Conservation (phyloP, 2,888 invertebrate species). For the Ochlodes sylvanus region DNA sequence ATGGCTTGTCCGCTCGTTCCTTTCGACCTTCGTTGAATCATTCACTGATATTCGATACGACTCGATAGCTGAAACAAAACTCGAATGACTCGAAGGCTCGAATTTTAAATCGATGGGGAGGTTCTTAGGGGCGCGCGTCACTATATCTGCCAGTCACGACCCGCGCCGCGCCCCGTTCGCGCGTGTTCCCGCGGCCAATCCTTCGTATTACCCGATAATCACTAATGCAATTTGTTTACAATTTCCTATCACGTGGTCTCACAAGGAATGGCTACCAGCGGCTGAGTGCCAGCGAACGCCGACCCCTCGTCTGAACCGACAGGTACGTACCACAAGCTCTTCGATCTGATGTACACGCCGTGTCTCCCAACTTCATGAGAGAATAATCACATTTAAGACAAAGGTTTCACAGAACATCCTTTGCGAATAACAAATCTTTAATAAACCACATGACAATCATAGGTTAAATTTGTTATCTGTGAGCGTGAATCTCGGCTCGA, state of each 20-base stretch:
- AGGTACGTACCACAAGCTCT: slow-evolving; percentile 45
- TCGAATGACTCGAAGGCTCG: slow-evolving; percentile 31
- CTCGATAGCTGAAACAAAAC: slow-evolving; percentile 20
- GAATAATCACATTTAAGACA: slow-evolving; percentile 34
- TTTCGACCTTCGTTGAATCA: neutral
- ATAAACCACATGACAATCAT: slow-evolving; percentile 15
- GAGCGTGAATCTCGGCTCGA: neutral
- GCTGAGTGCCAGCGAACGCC: slow-evolving; percentile 19
- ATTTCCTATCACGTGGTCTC: slow-evolving; percentile 55
- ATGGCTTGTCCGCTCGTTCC: too few species aligned
- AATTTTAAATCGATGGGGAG: slow-evolving; percentile 47
- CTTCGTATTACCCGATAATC: slow-evolving; percentile 48
- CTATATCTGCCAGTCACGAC: slow-evolving; percentile 59
- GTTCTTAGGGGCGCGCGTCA: slow-evolving; percentile 49
- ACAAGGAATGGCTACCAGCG: slow-evolving; percentile 50
- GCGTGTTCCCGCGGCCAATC: slow-evolving; percentile 53
- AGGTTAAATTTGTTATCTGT: slow-evolving; percentile 12
- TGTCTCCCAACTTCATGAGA: slow-evolving; percentile 23
- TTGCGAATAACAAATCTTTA: slow-evolving; percentile 13
- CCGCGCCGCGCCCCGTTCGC: slow-evolving; percentile 65
- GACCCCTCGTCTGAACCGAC: slow-evolving; percentile 26
- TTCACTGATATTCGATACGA: neutral
- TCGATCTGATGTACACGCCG: neutral
- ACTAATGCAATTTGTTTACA: slow-evolving; percentile 63
- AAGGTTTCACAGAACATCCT: slow-evolving; percentile 32